Conservation (phyloP, 2,113 vertebrate genomes). For the Sander lucioperca region DNA sequence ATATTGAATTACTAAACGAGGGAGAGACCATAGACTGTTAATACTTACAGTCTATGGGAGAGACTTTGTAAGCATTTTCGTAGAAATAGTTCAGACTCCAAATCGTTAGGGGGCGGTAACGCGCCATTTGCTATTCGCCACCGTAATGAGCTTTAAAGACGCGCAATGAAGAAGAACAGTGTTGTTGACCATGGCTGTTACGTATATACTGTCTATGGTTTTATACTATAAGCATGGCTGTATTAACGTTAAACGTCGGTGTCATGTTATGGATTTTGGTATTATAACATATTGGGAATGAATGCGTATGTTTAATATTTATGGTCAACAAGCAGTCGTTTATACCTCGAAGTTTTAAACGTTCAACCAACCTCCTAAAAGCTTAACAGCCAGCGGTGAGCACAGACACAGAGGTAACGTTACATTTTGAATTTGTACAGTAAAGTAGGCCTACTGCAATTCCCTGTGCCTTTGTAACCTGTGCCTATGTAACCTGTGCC, state of each 20-base stretch:
- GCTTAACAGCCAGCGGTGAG: not conserved
- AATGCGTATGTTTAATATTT: not conserved
- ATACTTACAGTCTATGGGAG: no score
- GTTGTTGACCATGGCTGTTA: not conserved
- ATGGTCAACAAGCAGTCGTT: not conserved
- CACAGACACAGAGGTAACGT: not conserved
- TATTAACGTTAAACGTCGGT: no score
- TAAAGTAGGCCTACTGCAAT: no score
- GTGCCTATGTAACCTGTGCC: no score
- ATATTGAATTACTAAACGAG: not conserved
- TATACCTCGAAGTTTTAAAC: not conserved
- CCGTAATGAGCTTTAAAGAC: not conserved
- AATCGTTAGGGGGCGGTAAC: not conserved
- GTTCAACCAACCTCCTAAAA: not conserved
- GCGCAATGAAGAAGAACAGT: not conserved
- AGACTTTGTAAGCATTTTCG: not conserved
- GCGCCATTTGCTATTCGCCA: not conserved
- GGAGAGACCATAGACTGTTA: not conserved
- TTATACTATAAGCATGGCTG: no score
- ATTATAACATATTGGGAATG: not conserved
- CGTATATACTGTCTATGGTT: no score
- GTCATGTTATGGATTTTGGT: not conserved
- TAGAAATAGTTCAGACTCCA: constrained; percentile 15
- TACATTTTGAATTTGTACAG: not conserved
- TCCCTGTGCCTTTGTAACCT: no score